phyloP scores from a whole-genome alignment of 1,140 invertebrate species.

The Lepidotrigona ventralis region DNA sequence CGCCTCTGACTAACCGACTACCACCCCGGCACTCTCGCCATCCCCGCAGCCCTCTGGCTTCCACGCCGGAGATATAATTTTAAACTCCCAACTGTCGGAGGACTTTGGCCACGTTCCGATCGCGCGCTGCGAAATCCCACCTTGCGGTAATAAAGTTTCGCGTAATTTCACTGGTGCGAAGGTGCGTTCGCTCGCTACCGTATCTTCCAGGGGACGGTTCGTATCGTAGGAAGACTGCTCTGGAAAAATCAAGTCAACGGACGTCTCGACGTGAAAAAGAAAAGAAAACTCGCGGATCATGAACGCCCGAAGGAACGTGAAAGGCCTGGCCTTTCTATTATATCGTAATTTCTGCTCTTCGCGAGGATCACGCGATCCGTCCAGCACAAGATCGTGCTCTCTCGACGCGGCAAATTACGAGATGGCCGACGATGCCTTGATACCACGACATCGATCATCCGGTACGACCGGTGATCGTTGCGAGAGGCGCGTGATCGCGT shows the following conservation, averaged over 20 bases:
- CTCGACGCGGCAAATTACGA: conserved; percentile 58
- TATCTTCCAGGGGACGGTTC: background rate
- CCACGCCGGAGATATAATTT: conserved; percentile 56
- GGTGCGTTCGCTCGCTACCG: background rate
- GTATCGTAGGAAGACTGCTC: too few species aligned
- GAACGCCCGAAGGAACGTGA: conserved; percentile 8
- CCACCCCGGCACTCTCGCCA: conserved; percentile 30
- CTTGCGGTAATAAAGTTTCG: background rate
- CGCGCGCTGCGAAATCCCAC: conserved; percentile 17
- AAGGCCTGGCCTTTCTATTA: conserved; percentile 36
- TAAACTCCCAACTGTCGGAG: conserved; percentile 49
- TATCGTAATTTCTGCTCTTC: conserved; percentile 24
- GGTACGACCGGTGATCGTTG: conserved; percentile 44
- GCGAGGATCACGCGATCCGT: conserved; percentile 35
- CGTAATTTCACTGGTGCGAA: background rate
- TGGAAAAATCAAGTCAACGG: too few species aligned
- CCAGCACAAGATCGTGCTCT: conserved; percentile 48
- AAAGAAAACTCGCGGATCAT: background rate
- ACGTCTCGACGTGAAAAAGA: background rate
- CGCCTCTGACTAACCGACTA: conserved; percentile 57
- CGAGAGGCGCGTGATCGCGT: conserved; percentile 53
- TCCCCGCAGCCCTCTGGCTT: conserved; percentile 19
- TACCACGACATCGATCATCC: conserved; percentile 75
- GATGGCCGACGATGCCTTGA: conserved; percentile 74
- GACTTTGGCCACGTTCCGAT: conserved; percentile 45